Base-by-base conservation (phyloP, 1,140 invertebrate species). In the Apis laboriosa region DNA sequence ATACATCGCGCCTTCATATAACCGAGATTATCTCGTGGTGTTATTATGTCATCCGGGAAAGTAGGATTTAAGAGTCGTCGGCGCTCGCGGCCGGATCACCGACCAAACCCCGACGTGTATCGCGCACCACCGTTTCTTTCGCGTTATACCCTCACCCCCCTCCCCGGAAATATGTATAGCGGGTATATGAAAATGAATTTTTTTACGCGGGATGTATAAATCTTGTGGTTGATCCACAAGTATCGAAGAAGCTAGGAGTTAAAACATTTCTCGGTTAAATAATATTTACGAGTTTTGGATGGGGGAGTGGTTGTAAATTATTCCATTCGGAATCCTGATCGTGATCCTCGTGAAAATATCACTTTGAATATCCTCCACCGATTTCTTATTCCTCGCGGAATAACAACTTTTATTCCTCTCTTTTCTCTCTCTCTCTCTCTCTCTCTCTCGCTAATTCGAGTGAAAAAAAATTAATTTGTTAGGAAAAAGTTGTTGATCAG, bases 1-100 rank as follows among this genome's bases (percentile, higher is more conserved):
- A 55, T 34, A 21, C 8, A 7, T 21, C 24, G 34, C 28, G 55
- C 66, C 78, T 68, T 9, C 73, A 63, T 74, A 66, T 74, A 86
- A 80, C 74, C 81, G 60, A 80, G 85, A 86, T 87, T 84, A 87
- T 80, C 73, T 84, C 77, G 13, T 60, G 77, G 61, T 56, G 77
- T 87, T 86, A 86, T 84, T 77, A 80, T 51, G 58, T 77, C 74
- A 24, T 21, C 21, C 53, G 56, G 67, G 71, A 76, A 74, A 74
- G 55, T 24, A 71, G 55, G 53, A 84, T 68, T 55, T 82, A 70
- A 77, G 56, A 58, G 64, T 61, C 73, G 80, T 67, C 17, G 43
- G 3, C 34, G 34, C 24, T 34, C 11, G 24, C 24, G 28, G 21
- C 58, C 15, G 79, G 55, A 53, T 68, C 79, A 34, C 64, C 34